These are phyloP conservation scores for Pseudoatta argentina DNA, from an alignment of 1,140 invertebrate genomes.

Conservation along the genomic window DNA sequence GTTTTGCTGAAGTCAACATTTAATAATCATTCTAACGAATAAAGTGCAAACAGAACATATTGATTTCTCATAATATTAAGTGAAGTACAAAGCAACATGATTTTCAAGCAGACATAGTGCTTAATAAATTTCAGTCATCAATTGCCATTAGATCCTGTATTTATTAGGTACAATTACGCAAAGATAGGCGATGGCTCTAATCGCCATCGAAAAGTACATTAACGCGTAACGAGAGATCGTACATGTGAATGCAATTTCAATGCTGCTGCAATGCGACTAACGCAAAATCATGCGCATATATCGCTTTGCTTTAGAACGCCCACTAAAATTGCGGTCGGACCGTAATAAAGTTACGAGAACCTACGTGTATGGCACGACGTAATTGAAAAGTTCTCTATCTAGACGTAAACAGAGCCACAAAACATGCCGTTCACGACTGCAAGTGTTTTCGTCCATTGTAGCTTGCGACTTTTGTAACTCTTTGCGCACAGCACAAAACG, in stretches of 20 bases:
- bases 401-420: slow-evolving; percentile 59
- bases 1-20: neutral
- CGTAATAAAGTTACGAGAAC: slow-evolving; percentile 69
- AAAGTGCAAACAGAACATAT: neutral
- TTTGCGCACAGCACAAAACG: neutral
- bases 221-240: slow-evolving; percentile 57
- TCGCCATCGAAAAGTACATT: slow-evolving; percentile 69
- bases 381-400: slow-evolving; percentile 59
- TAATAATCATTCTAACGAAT: neutral
- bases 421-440: slow-evolving; percentile 47
- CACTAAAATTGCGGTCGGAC: slow-evolving; percentile 68
- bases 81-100: neutral
- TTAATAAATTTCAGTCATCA: slow-evolving; percentile 38
- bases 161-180: slow-evolving; percentile 33
- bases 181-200: slow-evolving; percentile 38
- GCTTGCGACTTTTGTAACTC: slow-evolving; percentile 20
- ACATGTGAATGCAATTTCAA: slow-evolving; percentile 56
- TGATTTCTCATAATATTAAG: slow-evolving; percentile 7
- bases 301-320: slow-evolving; percentile 59
- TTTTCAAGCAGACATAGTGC: neutral
- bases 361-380: slow-evolving; percentile 44
- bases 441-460: slow-evolving; percentile 21
- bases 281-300: slow-evolving; percentile 55
- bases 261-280: slow-evolving; percentile 36
- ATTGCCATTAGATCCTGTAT: slow-evolving; percentile 27